A percentile compares a stretch with the other conserved stretches of the same genome.
Conservation (phyloP, 2,797 vertebrate genomes). For the Mareca penelope region DNA sequence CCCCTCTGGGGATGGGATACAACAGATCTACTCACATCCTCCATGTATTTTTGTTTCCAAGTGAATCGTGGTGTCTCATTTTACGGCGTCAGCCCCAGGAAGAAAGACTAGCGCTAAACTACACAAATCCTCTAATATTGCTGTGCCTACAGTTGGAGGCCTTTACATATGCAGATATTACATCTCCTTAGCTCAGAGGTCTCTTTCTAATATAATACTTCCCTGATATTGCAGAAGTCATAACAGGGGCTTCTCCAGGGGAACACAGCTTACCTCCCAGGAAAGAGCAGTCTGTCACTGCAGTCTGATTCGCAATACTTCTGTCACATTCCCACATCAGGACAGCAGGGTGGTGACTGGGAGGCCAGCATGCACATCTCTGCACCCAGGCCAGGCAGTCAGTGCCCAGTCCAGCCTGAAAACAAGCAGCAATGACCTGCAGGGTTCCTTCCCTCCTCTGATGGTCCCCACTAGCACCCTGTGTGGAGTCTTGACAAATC, state of each 20-base stretch:
- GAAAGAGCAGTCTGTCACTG: background rate
- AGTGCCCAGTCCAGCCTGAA: background rate
- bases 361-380: background rate
- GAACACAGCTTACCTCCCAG: background rate
- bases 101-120: background rate
- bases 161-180: slow-evolving; percentile 53
- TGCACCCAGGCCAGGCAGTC: too few species aligned
- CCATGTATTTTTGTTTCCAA: background rate
- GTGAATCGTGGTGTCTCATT: background rate
- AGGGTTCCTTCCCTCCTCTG: background rate
- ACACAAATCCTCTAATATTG: slow-evolving; percentile 60
- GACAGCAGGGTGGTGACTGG: rapidly evolving
- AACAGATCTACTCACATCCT: background rate
- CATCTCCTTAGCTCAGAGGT: slow-evolving; percentile 55
- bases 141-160: background rate
- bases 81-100: background rate
- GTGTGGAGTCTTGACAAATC: background rate
- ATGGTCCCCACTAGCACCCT: rapidly evolving
- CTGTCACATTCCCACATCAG: rapidly evolving
- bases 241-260: slow-evolving; percentile 22
- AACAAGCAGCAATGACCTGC: background rate
- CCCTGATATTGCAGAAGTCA: slow-evolving; percentile 44
- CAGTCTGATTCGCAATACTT: background rate
- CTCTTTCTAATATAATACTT: slow-evolving; percentile 55
- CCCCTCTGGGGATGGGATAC: background rate